Evolutionary conservation across 2,113 vertebrate species (phyloP).

Genomic region (Phodopus roborovskii): DNA sequence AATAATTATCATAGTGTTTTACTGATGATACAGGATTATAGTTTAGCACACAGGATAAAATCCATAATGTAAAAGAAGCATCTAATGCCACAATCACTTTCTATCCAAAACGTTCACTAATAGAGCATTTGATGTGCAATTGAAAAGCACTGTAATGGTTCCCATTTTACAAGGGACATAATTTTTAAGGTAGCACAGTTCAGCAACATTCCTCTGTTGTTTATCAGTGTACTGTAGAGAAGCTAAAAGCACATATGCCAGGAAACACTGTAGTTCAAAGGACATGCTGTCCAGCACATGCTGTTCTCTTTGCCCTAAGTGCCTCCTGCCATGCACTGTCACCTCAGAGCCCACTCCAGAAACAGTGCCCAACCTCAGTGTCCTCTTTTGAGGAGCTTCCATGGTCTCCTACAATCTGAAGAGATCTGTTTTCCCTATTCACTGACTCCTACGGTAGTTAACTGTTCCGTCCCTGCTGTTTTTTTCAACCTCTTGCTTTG

Average conservation of each 20-base stretch:
- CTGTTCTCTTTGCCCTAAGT: neutral
- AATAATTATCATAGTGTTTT: conserved; percentile 58
- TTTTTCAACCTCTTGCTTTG: neutral
- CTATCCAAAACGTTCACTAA: conserved; percentile 9
- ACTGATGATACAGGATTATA: neutral
- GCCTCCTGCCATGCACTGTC: neutral
- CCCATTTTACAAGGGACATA: neutral
- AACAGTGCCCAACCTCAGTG: neutral
- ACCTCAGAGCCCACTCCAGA: neutral
- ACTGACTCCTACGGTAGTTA: neutral
- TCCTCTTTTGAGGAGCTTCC: neutral
- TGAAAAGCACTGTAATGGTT: neutral
- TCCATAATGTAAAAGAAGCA: conserved; percentile 16
- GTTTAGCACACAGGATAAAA: conserved; percentile 23
- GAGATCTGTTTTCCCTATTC: neutral
- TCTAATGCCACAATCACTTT: neutral
- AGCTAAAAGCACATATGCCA: neutral
- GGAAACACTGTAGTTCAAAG: neutral
- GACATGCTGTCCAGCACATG: neutral
- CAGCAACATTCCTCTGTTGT: neutral
- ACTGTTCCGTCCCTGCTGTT: neutral
- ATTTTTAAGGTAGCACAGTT: neutral
- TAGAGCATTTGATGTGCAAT: neutral
- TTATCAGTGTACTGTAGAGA: neutral
- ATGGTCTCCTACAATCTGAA: neutral